Evolutionary conservation across 2,113 vertebrate species (phyloP).

Genomic region (Hiodon tergisus): DNA sequence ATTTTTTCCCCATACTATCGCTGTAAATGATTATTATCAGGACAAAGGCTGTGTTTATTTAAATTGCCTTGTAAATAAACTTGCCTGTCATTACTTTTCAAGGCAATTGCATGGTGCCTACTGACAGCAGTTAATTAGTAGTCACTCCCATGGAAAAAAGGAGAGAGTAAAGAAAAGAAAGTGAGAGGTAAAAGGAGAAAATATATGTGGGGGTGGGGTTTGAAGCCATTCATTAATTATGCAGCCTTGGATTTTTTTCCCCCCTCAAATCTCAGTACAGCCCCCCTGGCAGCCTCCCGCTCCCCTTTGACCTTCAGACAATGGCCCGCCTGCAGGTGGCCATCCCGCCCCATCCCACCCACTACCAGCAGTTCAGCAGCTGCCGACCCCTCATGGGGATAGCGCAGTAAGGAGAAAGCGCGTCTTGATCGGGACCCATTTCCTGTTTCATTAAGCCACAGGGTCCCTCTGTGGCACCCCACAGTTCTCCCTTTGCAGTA

Average conservation of each 20-base stretch:
- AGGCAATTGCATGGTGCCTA: constrained; percentile 16
- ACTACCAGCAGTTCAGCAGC: neutral
- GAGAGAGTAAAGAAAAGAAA: neutral
- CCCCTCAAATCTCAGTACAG: neutral
- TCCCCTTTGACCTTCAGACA: neutral
- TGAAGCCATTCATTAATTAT: neutral
- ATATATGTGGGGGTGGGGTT: neutral
- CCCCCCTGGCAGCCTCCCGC: neutral
- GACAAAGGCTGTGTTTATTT: neutral
- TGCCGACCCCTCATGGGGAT: neutral
- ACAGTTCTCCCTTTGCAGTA: no score
- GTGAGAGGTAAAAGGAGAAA: no score
- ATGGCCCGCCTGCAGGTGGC: neutral
- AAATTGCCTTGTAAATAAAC: constrained; percentile 23
- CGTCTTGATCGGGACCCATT: no score
- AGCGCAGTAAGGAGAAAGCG: neutral
- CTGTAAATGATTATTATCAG: constrained; percentile 4
- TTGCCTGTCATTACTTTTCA: constrained; percentile 18
- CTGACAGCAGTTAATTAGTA: constrained; percentile 16
- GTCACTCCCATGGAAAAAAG: constrained; percentile 3
- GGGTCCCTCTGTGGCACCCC: no score
- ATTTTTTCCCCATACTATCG: no score
- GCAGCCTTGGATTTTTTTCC: neutral
- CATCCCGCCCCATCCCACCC: neutral
- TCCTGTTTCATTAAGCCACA: no score